A percentile compares a stretch with the other conserved stretches of the same genome.
phyloP scores from a whole-genome alignment of 2,113 vertebrate genomes.

The Podarcis muralis region DNA sequence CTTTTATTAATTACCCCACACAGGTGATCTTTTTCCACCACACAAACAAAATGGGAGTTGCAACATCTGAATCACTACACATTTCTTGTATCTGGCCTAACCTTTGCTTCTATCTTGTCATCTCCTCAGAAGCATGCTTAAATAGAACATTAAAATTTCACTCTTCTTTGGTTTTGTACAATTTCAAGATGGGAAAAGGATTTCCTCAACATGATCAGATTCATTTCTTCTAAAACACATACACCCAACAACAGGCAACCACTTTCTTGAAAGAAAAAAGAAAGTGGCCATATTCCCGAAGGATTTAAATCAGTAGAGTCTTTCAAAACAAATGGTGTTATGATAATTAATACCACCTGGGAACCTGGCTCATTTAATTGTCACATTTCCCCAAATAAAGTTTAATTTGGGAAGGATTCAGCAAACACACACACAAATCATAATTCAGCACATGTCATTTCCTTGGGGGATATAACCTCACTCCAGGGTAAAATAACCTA shows the following conservation, averaged over 20 bases:
- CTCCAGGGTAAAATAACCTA: background rate
- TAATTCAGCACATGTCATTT: slow-evolving; percentile 16
- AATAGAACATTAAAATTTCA: background rate
- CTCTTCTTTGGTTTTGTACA: background rate
- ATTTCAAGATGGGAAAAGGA: background rate
- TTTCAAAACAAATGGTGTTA: slow-evolving; percentile 25
- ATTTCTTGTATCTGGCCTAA: no score
- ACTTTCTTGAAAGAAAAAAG: background rate
- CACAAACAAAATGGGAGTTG: no score
- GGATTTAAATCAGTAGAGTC: slow-evolving; percentile 7
- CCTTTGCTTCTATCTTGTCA: background rate
- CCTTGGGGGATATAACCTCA: background rate
- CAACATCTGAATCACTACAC: background rate
- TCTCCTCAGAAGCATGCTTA: background rate
- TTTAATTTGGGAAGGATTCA: slow-evolving; percentile 26
- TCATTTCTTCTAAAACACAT: slow-evolving; percentile 1
- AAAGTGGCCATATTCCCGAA: slow-evolving; percentile 1
- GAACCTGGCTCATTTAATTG: slow-evolving; percentile 27
- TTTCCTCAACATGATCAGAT: background rate
- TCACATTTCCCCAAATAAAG: slow-evolving; percentile 34
- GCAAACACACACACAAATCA: background rate
- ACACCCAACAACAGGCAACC: background rate
- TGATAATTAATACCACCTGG: slow-evolving; percentile 25
- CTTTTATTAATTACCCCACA: no score
- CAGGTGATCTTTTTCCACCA: no score